Base-by-base conservation (phyloP, 2,888 invertebrate genomes). In the Palloptera scutellata region DNA sequence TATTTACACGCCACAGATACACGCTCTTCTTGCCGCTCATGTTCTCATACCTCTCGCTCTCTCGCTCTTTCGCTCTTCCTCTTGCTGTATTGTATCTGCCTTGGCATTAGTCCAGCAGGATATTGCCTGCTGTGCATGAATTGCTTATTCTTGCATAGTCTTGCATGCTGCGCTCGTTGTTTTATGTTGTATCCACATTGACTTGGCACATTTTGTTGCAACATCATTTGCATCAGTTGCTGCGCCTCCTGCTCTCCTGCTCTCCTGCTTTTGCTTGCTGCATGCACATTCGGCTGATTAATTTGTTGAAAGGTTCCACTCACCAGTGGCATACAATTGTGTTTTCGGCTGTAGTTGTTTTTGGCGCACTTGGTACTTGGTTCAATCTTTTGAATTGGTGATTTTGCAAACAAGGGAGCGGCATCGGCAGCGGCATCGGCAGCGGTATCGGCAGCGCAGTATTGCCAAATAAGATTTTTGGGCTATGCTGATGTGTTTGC, bases 241-340 rank as follows among this genome's bases (percentile, higher is more conserved):
- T 10, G 11, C 17, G 40, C 9, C 30, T 20, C 41, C 5, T 11
- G 54, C 1, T n/a, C n/a, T n/a, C n/a, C n/a, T n/a, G n/a, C n/a
- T n/a, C n/a, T n/a, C n/a, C n/a, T 58, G 10, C 40, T 19, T 48
- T 6, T 51, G 41, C 10, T 48, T 15, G 48, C 48, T 15, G 48
- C 48, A 48, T 48, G 8, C 48, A 48, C 3, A 48, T 15, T 8
- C 30, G 45, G 42, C 64, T 58, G 64, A 59, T 59, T 59, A 59
- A 64, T 64, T 51, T 64, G 65, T 65, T 65, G 60, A 60, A 66
- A 66, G 66, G 55, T 54, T 66, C 60, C 65, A 53, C 53, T 66
- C 30, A 30, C 30, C 30, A 30, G 30, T 30, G 30, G 30, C 30
- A 30, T 30, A 30, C 30, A 30, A 30, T 30, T 30, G 30, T 30